Evolutionary conservation across 2,113 vertebrate species (phyloP), one percentile per base, ranked within the genome.

Genomic region (Empidonax traillii): DNA sequence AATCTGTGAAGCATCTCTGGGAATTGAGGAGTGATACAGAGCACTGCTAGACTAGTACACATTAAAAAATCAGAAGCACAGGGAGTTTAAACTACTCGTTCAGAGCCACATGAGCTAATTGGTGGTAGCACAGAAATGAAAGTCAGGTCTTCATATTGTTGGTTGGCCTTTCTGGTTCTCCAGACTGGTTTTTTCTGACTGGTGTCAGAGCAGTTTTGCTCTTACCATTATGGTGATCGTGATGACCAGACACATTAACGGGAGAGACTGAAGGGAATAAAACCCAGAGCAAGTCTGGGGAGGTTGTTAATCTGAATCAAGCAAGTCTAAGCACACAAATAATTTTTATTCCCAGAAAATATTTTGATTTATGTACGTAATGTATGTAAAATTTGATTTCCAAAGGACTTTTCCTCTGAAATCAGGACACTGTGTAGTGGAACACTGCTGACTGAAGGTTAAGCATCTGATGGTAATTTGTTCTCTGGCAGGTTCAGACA

Each of bases 401-500:
- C 49, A 73, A 74, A 73, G n/a, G 17, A 68, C 52, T 85, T 68
- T 74, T 46, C 16, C 25, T 13, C 37, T 52, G 66, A 88, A 91
- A 77, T 79, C 68, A 71, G 47, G 46, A 31, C 61, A 49, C 46
- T 78, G 30, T 53, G 43, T 71, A 66, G 49, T 89, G 62, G 33
- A 93, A 58, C 58, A 24, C 55, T 95, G 46, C 46, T 78, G 56
- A 72, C 71, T 79, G 85, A 88, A 80, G 44, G 44, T 87, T 93
- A 59, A 87, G 46, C 78, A 56, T 55, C 79, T 93, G 88, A 88
- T 47, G 84, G 46, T 90, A 76, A 91, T 93, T 92, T 95, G 31
- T 79, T 95, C 71, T 96, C 89, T 95, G 96, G 71, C 95, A 99
- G 99, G 98, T 98, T 99, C 98, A 98, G 97, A 75, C 95, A 94